These are phyloP conservation scores for Calliphora vicina DNA, from an alignment of 1,140 invertebrate genomes.

Conservation along the genomic window DNA sequence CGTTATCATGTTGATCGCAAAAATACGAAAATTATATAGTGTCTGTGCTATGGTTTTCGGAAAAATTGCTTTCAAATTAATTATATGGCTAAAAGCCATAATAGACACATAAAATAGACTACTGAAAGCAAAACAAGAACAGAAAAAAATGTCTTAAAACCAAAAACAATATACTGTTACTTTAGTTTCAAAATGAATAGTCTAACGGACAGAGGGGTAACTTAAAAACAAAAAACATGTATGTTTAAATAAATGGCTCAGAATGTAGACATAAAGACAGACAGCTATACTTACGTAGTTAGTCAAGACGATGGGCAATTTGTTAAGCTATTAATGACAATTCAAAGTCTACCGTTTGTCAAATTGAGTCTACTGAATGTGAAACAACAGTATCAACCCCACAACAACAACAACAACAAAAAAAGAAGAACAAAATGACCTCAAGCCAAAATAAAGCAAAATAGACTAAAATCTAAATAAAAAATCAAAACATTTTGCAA, in stretches of 20 bases:
- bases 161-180: not conserved
- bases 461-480: not conserved
- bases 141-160: not conserved
- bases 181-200: not conserved
- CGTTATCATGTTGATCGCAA: not conserved
- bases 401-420: not conserved
- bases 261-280: slow-evolving; percentile 18
- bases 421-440: not conserved
- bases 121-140: not conserved
- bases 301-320: not conserved
- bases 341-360: slow-evolving; percentile 35
- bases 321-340: slow-evolving; percentile 34
- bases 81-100: slow-evolving; percentile 30
- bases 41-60: not conserved
- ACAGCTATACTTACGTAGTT: not conserved
- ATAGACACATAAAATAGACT: slow-evolving; percentile 32
- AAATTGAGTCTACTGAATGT: slow-evolving; percentile 18
- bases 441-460: slow-evolving; percentile 1
- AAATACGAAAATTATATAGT: not conserved
- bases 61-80: slow-evolving; percentile 4
- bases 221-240: not conserved
- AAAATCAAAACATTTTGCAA: not conserved
- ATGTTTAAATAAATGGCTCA: not conserved
- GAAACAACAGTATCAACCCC: not conserved
- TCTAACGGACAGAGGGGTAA: not conserved